Evolutionary conservation across 2,113 vertebrate species (phyloP), one percentile per base, ranked within the genome.

Genomic region (Hyla sarda): DNA sequence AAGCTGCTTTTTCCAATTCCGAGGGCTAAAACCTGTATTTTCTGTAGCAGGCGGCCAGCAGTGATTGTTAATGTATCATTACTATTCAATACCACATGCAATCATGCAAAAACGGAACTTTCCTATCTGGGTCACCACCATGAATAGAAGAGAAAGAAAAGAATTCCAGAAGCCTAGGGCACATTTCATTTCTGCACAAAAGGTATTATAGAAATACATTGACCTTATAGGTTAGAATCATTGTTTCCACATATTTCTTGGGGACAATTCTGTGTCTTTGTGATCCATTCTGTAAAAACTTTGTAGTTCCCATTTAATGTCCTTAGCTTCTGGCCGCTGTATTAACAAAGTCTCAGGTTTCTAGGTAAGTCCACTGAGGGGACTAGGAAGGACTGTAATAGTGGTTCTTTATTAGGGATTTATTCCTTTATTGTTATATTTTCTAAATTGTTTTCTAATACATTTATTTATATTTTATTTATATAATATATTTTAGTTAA

Each of bases 71-170:
- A 86, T 86, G 85, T 87, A 82, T 82, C 78, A 87, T 87, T 87
- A 81, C 85, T 62, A 60, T 67, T 87, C 67, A 62, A 73, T 73
- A 74, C 65, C 85, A 50, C 41, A 71, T 74, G 78, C 65, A 60
- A 34, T 37, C 67, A 87, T 47, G 67, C 85, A 87, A 82, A 87
- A 79, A 74, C 34, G 52, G 52, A 87, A 60, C 72, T 69, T 58
- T 82, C 37, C 77, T 87, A 87, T 87, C 76, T 87, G 85, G 85
- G 78, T 87, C 85, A 87, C 77, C 21, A 62, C 69, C 76, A 74
- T 87, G 77, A 82, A 87, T 62, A 80, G 76, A 47, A 62, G 72
- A 60, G 34, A 37, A 80, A 74, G 65, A 85, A 79, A 69, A 56
- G 54, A 52, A 56, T 86, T 50, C 30, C 34, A 45, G 50, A 41